Conservation (phyloP, 2,888 invertebrate genomes). For the Patella ulyssiponensis region DNA sequence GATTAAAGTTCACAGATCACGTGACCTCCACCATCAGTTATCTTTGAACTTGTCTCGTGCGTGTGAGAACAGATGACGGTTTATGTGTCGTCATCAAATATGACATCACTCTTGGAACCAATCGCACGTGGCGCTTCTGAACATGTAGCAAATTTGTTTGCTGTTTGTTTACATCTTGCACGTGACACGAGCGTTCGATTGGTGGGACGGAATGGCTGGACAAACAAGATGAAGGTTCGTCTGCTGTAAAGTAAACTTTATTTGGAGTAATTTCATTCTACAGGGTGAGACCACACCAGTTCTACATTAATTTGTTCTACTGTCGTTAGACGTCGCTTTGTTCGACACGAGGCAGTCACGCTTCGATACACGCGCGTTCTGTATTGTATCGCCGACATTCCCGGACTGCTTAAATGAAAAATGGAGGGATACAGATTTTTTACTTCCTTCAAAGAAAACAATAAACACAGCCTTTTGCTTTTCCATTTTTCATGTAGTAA, state of each 20-base stretch:
- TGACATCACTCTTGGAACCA: constrained; percentile 1
- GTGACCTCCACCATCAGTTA: constrained; percentile 1
- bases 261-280: neutral
- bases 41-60: constrained; percentile 9
- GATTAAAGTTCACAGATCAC: constrained; percentile 1
- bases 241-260: constrained; percentile 5
- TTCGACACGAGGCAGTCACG: constrained; percentile 1
- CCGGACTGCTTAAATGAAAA: neutral
- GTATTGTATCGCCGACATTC: constrained; percentile 2
- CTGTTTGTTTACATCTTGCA: constrained; percentile 8
- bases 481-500: neutral
- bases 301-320: neutral
- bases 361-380: neutral
- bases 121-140: neutral
- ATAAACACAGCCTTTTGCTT: too few species aligned
- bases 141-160: constrained; percentile 9
- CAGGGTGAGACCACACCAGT: neutral
- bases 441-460: too few species aligned
- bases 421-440: neutral
- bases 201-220: neutral
- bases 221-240: neutral
- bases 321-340: constrained; percentile 7
- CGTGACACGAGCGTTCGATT: neutral
- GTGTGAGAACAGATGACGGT: constrained; percentile 11
- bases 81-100: constrained; percentile 11